Conservation (phyloP, 2,797 vertebrate genomes). For the Lagodon rhomboides region DNA sequence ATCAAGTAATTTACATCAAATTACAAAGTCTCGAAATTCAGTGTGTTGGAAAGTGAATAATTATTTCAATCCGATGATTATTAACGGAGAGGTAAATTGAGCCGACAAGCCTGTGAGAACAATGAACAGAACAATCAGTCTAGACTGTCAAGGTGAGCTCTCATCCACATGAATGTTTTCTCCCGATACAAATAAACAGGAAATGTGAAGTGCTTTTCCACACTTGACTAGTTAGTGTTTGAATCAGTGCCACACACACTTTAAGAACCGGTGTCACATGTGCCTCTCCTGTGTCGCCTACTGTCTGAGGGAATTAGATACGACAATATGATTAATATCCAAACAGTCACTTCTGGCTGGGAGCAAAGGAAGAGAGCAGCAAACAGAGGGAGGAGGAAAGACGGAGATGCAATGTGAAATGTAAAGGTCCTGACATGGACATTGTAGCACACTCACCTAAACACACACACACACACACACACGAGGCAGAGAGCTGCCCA, state of each 20-base stretch:
- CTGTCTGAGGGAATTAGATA: conserved; percentile 50
- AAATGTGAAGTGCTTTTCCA: conserved; percentile 25
- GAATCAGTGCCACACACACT: conserved; percentile 26
- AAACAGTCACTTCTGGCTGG: conserved; percentile 46
- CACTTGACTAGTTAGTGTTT: conserved; percentile 28
- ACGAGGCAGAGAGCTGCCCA: conserved; percentile 33
- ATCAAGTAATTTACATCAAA: neutral
- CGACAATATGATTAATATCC: conserved; percentile 66
- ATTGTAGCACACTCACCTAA: conserved; percentile 4
- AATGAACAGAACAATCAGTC: neutral
- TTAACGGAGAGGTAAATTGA: neutral
- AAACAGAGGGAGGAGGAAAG: conserved; percentile 13
- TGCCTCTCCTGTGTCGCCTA: conserved; percentile 20
- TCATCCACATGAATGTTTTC: neutral
- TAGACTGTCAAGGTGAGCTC: conserved; percentile 30
- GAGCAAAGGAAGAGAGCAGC: conserved; percentile 34
- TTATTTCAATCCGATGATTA: neutral
- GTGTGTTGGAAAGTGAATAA: neutral
- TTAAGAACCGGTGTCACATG: conserved; percentile 21
- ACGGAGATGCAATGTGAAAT: conserved; percentile 30
- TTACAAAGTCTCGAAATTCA: neutral
- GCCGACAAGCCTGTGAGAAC: neutral
- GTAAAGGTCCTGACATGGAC: conserved; percentile 42
- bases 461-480: conserved; percentile 20
- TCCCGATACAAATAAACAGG: conserved; percentile 17